These are phyloP conservation scores for Abrostola triplasia DNA, from an alignment of 2,888 invertebrate genomes.

Conservation along the genomic window DNA sequence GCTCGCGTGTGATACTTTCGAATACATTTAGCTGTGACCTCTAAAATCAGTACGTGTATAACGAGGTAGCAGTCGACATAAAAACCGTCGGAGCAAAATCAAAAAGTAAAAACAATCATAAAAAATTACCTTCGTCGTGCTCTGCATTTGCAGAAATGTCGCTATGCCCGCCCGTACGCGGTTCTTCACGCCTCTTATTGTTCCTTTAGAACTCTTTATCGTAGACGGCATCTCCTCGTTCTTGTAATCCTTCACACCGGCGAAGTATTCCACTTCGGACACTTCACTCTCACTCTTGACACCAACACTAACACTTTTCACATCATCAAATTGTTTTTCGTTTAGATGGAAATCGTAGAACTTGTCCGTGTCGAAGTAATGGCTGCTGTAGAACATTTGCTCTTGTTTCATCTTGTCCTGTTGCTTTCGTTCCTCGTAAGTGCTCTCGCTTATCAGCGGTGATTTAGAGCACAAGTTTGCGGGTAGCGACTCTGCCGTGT, in stretches of 20 bases:
- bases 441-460: constrained; percentile 89
- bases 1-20: constrained; percentile 76
- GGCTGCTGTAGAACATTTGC: constrained; percentile 83
- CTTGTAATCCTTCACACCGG: constrained; percentile 93
- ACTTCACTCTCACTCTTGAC: constrained; percentile 80
- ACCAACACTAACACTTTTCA: constrained; percentile 83
- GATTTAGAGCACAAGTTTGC: constrained; percentile 72
- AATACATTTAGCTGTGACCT: constrained; percentile 77
- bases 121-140: constrained; percentile 92
- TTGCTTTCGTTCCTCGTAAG: constrained; percentile 90
- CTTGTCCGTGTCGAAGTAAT: constrained; percentile 92
- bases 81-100: constrained; percentile 62
- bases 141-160: constrained; percentile 96
- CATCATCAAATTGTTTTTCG: constrained; percentile 89
- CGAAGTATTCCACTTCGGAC: constrained; percentile 91
- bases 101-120: constrained; percentile 64
- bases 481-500: constrained; percentile 70
- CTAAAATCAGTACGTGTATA: constrained; percentile 81
- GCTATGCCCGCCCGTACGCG: constrained; percentile 97
- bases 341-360: constrained; percentile 95
- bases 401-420: constrained; percentile 84
- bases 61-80: constrained; percentile 61
- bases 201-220: constrained; percentile 96
- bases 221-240: constrained; percentile 91
- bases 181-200: constrained; percentile 97